phyloP scores from a whole-genome alignment of 2,888 invertebrate species.

The Apomyelois bistriatella region DNA sequence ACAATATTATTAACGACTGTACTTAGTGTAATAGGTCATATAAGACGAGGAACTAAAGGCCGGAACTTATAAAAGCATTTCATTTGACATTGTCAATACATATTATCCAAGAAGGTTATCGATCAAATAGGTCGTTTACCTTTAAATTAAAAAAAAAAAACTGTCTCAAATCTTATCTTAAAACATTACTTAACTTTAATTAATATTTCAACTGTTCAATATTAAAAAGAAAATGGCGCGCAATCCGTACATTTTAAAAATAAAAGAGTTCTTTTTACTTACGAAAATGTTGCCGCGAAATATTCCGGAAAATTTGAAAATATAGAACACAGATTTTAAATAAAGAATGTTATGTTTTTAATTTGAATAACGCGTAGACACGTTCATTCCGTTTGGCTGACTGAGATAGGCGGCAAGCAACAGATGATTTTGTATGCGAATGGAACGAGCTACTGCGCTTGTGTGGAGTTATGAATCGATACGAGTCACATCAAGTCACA shows the following conservation, averaged over 20 bases:
- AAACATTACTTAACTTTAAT: neutral
- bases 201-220: neutral
- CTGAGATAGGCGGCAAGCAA: constrained; percentile 52
- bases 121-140: neutral
- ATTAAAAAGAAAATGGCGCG: constrained; percentile 6
- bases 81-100: constrained; percentile 8
- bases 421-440: constrained; percentile 66
- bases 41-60: neutral
- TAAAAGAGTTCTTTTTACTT: constrained; percentile 17
- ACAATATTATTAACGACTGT: neutral
- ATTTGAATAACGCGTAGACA: constrained; percentile 43
- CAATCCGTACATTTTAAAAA: constrained; percentile 5
- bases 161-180: constrained; percentile 4
- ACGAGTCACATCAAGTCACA: constrained; percentile 23
- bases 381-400: constrained; percentile 59
- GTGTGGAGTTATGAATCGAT: constrained; percentile 63
- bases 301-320: constrained; percentile 25
- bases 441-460: constrained; percentile 43
- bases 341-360: constrained; percentile 34
- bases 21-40: neutral
- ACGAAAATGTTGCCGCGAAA: constrained; percentile 18
- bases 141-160: constrained; percentile 4
- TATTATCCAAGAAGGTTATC: constrained; percentile 2
- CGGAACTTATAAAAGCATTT: neutral
- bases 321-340: constrained; percentile 34